Percentiles rank a stretch among this genome's conserved stretches.
Conservation (phyloP, 2,113 vertebrate genomes). For the Dipodomys merriami region DNA sequence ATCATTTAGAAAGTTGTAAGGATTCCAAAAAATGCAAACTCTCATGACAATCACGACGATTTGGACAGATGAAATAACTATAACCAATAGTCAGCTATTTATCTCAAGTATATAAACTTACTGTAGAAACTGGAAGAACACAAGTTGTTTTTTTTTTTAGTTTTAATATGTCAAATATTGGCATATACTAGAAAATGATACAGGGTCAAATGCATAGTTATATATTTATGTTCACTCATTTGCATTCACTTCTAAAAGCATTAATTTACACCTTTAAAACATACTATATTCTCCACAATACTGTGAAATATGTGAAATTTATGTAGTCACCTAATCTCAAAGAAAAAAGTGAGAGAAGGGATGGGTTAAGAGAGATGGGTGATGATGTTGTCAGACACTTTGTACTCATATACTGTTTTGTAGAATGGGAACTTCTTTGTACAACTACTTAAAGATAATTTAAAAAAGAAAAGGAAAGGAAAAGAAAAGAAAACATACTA, state of each 20-base stretch:
- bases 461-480: too few species aligned
- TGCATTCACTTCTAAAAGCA: not conserved
- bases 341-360: too few species aligned
- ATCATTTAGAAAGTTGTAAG: not conserved
- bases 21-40: not conserved
- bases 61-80: not conserved
- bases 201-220: not conserved
- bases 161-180: conserved; percentile 26
- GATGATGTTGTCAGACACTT: too few species aligned
- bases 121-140: conserved; percentile 7
- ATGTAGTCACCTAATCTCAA: too few species aligned
- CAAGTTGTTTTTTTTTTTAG: not conserved
- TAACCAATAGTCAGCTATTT: not conserved
- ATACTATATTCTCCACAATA: not conserved
- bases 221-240: conserved; percentile 47
- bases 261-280: conserved; percentile 17
- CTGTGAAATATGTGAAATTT: too few species aligned
- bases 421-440: too few species aligned
- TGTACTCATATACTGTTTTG: too few species aligned
- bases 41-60: not conserved
- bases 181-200: conserved; percentile 14
- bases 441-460: too few species aligned
- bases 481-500: not conserved
- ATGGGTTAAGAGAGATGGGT: too few species aligned
- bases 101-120: conserved; percentile 15